Evolutionary conservation across 2,888 invertebrate genomes (phyloP).

Genomic region (Eristalis arbustorum): DNA sequence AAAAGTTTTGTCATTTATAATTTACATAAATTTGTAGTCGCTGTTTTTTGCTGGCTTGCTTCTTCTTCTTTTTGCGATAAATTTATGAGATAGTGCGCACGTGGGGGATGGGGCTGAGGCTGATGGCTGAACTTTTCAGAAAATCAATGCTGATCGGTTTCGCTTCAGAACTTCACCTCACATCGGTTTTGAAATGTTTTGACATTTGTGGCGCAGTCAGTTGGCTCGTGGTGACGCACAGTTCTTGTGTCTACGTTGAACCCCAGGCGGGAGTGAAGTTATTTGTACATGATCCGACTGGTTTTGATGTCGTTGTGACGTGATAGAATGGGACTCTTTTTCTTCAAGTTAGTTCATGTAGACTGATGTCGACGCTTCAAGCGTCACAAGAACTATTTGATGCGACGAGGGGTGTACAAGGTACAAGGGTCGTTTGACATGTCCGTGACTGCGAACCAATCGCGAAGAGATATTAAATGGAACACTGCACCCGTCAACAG

Average conservation of each 20-base stretch:
- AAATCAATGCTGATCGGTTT: background rate
- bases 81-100: background rate
- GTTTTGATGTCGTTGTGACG: too few species aligned
- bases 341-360: too few species aligned
- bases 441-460: too few species aligned
- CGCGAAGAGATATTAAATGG: too few species aligned
- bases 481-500: too few species aligned
- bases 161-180: background rate
- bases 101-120: background rate
- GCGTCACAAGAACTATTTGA: too few species aligned
- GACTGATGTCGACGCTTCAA: too few species aligned
- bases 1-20: slow-evolving; percentile 47
- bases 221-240: background rate
- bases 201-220: background rate
- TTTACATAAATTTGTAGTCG: slow-evolving; percentile 33
- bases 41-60: background rate
- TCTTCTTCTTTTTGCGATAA: background rate
- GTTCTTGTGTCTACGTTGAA: background rate
- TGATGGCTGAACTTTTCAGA: background rate
- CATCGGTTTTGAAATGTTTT: background rate
- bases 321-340: too few species aligned
- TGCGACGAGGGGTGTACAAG: too few species aligned
- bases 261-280: too few species aligned
- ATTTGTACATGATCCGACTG: too few species aligned
- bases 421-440: too few species aligned